Base-by-base conservation (phyloP, 2,888 invertebrate genomes). In the Drosophila paranaensis region DNA sequence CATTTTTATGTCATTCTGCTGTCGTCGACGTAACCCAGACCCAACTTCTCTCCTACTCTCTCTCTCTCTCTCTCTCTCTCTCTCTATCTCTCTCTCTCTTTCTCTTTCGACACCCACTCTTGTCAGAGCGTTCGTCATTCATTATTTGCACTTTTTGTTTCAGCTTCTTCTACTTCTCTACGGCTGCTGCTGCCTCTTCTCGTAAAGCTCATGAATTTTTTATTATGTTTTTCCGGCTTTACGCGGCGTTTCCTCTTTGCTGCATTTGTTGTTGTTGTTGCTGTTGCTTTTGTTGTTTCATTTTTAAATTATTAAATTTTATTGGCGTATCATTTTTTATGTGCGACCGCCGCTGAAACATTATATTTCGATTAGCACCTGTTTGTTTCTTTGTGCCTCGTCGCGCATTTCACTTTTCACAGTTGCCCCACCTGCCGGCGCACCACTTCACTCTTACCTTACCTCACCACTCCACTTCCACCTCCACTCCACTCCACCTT, bases 331-430 rank as follows among this genome's bases (percentile, higher is more conserved):
- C 85, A 90, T 89, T 89, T 90, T 81, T 89, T 82, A 87, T 84
- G 77, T 71, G 74, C 85, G 84, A 89, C 71, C 89, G 82, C 83
- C 69, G 79, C 76, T 71, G 78, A 79, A 89, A 87, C 89, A 89
- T 90, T 90, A 90, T 90, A 82, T 89, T 90, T 90, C 90, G 90
- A 87, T 90, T 89, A 89, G 88, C 89, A 89, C 89, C 90, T 89
- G 89, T 90, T 90, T 90, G 83, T 71, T 50, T 70, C 61, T 48
- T 63, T 65, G 64, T 51, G 64, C 60, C 43, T 64, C 57, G 46
- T 57, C 69, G 60, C 79, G 39, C 74, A 40, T 69, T 74, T 54
- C 65, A 65, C 61, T 69, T 66, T 63, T 55, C 61, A 66, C 54
- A 14, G 30, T 6, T 46, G 39, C 37, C 56, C 9, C 30, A 13